These are phyloP conservation scores for Neotragus moschatus DNA, from an alignment of 2,113 vertebrate genomes.

Conservation along the genomic window DNA sequence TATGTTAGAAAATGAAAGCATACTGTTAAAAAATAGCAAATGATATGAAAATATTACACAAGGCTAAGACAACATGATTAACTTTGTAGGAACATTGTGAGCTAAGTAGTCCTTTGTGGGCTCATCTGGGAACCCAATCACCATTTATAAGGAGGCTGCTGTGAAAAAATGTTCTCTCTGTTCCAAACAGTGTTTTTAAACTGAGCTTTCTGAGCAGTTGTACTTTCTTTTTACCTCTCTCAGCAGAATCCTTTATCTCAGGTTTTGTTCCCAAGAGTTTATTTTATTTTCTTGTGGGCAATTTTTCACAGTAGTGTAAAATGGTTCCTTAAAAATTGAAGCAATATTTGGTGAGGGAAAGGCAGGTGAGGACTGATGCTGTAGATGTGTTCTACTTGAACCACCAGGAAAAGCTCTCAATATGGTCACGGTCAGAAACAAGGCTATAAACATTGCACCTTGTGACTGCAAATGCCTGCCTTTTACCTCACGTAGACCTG, in stretches of 20 bases:
- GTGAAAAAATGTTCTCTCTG: slow-evolving; percentile 32
- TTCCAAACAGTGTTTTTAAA: slow-evolving; percentile 32
- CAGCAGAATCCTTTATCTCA: slow-evolving; percentile 17
- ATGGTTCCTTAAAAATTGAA: slow-evolving; percentile 12
- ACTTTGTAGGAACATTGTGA: slow-evolving; percentile 34
- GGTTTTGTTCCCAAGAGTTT: slow-evolving; percentile 44
- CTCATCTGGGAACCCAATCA: slow-evolving; percentile 56
- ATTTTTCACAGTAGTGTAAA: slow-evolving; percentile 6
- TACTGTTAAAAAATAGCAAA: neutral
- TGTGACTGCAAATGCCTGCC: neutral
- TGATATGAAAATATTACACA: slow-evolving; percentile 26
- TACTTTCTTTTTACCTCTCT: slow-evolving; percentile 40
- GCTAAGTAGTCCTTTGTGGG: slow-evolving; percentile 38
- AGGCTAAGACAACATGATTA: slow-evolving; percentile 13
- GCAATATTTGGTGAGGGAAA: slow-evolving; percentile 5
- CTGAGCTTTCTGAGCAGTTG: slow-evolving; percentile 5
- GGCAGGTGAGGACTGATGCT: neutral
- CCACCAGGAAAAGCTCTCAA: neutral
- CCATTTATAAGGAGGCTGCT: slow-evolving; percentile 46
- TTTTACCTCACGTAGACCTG: neutral
- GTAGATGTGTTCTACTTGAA: neutral
- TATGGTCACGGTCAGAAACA: neutral
- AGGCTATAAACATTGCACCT: neutral
- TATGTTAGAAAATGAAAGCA: neutral
- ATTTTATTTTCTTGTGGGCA: slow-evolving; percentile 31